Conservation (phyloP, 2,888 invertebrate genomes). For the Megamerina dolium region DNA sequence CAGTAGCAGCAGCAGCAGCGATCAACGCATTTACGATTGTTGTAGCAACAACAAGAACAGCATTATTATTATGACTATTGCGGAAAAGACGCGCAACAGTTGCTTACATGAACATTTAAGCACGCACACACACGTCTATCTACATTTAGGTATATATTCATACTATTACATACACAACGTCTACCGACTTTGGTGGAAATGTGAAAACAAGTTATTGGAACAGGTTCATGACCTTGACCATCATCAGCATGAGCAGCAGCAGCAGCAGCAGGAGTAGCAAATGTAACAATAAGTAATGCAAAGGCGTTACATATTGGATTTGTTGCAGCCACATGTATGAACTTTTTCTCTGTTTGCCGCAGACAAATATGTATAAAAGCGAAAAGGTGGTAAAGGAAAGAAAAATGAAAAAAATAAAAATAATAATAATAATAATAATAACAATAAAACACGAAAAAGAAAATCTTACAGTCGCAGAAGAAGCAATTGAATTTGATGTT, state of each 20-base stretch:
- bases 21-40: not conserved
- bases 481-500: not conserved
- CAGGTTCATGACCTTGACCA: constrained; percentile 45
- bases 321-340: not conserved
- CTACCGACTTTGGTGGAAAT: constrained; percentile 2
- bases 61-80: too few relatives aligned
- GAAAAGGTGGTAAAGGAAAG: not conserved
- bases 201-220: constrained; percentile 41
- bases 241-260: constrained; percentile 18
- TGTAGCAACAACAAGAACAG: too few relatives aligned
- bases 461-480: not conserved
- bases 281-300: not conserved
- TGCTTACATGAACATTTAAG: too few relatives aligned
- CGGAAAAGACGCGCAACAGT: constrained; percentile 3
- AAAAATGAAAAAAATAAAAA: not conserved
- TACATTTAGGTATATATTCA: too few relatives aligned
- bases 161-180: too few relatives aligned
- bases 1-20: not conserved
- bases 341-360: too few relatives aligned
- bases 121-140: too few relatives aligned
- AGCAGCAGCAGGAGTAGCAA: not conserved
- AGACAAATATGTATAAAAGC: not conserved
- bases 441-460: not conserved
- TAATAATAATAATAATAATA: not conserved
- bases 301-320: constrained; percentile 1